phyloP scores from a whole-genome alignment of 2,113 vertebrate species.

The Tympanuchus pallidicinctus region DNA sequence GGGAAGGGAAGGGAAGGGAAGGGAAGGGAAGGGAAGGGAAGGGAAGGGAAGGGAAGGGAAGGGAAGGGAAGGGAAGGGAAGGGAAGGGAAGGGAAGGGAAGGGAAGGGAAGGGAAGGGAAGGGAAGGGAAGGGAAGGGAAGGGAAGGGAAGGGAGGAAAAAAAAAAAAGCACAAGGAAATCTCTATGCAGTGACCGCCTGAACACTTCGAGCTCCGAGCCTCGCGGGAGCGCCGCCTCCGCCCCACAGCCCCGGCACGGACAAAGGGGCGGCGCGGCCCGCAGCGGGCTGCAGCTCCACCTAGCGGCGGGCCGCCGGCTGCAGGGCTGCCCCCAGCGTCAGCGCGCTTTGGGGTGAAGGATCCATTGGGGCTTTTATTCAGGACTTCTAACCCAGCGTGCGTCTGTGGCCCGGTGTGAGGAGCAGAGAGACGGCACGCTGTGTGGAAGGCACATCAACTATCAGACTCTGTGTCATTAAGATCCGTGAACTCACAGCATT shows the following conservation, averaged over 20 bases:
- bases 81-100: too few relatives aligned
- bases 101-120: too few relatives aligned
- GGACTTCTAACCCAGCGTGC: neutral
- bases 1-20: too few relatives aligned
- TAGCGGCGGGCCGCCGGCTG: conserved; percentile 59
- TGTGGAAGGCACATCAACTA: accelerated
- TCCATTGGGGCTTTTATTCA: neutral
- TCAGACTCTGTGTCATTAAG: accelerated
- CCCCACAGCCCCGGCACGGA: neutral
- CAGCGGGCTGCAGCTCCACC: conserved; percentile 76
- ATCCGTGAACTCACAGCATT: accelerated
- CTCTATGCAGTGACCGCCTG: too few relatives aligned
- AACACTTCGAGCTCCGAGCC: too few relatives aligned
- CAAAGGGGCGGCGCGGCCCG: neutral
- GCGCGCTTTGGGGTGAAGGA: neutral
- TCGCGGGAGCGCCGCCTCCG: neutral
- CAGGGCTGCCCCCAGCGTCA: neutral
- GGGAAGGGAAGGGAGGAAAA: too few relatives aligned
- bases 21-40: too few relatives aligned
- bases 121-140: too few relatives aligned
- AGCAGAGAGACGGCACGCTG: too few relatives aligned
- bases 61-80: too few relatives aligned
- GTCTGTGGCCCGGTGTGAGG: neutral
- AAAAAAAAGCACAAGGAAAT: too few relatives aligned
- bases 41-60: too few relatives aligned